Evolutionary conservation across 30 jellyfish, hydroid and myxozoan genomes (phyloP), one percentile per base, ranked within the genome.

Genomic region (Hydractinia echinata): DNA sequence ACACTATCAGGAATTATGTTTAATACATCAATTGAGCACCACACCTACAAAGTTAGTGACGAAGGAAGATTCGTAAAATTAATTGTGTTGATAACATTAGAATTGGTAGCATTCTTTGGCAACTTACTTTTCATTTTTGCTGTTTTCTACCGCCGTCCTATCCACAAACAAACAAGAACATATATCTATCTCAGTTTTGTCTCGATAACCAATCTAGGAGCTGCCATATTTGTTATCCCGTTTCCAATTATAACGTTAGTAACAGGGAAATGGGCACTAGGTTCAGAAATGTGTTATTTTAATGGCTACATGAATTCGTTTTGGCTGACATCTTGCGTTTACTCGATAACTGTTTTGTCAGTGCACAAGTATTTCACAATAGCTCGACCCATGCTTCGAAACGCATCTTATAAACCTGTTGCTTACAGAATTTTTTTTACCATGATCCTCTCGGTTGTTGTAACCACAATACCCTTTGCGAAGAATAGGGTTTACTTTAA

Each of bases 251-350:
- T 78, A 50, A 84, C 96, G 7, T 50, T 84, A 51, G 51, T 74
- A 52, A 67, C 79, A 53, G 88, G 88, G 6, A 68, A 53, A 72
- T 84, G 96, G 95, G 76, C 80, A 1, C 86, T 89, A 16, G 89
- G 96, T 54, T 49, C 71, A 5, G 64, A 53, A 6, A 48, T 73
- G 16, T 89, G 96, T 82, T 76, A 79, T 67, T 51, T 84, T 8
- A 89, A 83, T 77, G 96, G 91, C 16, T 48, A 83, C 16, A 74
- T 81, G 69, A 89, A 81, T 64, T 79, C 92, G 54, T 89, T 89
- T 54, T 89, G 90, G 90, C 72, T 89, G 11, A 70, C 91, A 44
- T 87, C 96, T 0, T 78, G 87, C 51, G 69, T 83, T 21, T 84
- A 53, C 61, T 89, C 96, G 3, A 79, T 89, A 44, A 83, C 95